Evolutionary conservation across 2,113 vertebrate species (phyloP).

Genomic region (Syrrhaptes paradoxus): DNA sequence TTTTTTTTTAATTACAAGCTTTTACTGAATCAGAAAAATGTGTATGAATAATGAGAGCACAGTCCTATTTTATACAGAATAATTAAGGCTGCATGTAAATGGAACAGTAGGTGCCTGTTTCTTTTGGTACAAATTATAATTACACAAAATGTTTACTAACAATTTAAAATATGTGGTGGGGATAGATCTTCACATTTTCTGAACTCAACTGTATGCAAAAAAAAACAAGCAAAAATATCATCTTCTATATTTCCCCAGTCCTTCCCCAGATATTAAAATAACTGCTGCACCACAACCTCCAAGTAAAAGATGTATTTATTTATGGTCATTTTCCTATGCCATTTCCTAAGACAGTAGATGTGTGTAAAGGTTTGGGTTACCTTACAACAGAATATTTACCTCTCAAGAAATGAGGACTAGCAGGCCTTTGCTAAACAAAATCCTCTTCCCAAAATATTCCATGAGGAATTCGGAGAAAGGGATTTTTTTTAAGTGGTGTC

Average conservation of each 20-base stretch:
- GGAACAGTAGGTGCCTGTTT: not conserved
- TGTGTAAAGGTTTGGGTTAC: not conserved
- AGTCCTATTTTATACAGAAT: not conserved
- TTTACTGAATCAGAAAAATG: not conserved
- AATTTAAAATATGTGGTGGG: not conserved
- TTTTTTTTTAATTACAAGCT: not conserved
- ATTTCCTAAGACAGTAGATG: not conserved
- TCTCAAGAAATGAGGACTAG: conserved; percentile 48
- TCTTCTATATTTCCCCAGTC: conserved; percentile 6
- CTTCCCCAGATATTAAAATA: conserved; percentile 31
- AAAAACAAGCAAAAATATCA: not conserved
- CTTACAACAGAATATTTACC: conserved; percentile 13
- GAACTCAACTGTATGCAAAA: not conserved
- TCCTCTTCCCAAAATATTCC: conserved; percentile 45
- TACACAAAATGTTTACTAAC: not conserved
- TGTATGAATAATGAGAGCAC: not conserved
- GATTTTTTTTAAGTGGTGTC: not conserved
- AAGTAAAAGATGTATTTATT: conserved; percentile 57
- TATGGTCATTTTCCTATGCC: conserved; percentile 40
- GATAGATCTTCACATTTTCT: not conserved
- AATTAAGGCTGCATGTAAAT: not conserved
- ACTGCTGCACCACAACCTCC: not conserved
- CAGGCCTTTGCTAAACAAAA: not conserved
- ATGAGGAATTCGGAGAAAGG: not conserved
- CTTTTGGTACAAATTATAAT: not conserved